phyloP scores from a whole-genome alignment of 2,888 invertebrate species.

The Lampropteryx suffumata region DNA sequence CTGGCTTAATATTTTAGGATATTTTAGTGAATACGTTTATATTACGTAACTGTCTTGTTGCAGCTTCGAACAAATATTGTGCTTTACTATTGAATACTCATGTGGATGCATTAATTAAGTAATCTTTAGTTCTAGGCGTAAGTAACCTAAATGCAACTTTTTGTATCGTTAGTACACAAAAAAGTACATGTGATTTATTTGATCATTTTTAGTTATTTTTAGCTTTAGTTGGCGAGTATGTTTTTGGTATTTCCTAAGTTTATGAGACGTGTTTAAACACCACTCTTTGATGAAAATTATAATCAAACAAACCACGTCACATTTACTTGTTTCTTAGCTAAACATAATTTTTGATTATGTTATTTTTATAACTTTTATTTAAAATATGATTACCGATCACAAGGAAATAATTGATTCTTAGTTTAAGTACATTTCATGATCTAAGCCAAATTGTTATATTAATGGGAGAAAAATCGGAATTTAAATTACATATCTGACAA shows the following conservation, averaged over 20 bases:
- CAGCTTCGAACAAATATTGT: conserved; percentile 80
- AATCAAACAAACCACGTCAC: conserved; percentile 37
- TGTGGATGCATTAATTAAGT: conserved; percentile 74
- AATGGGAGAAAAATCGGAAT: conserved; percentile 81
- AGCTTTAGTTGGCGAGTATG: conserved; percentile 45
- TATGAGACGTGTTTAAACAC: conserved; percentile 48
- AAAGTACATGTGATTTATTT: conserved; percentile 79
- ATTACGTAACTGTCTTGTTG: conserved; percentile 69
- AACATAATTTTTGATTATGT: conserved; percentile 51
- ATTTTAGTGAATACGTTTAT: conserved; percentile 47
- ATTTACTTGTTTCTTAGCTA: conserved; percentile 37
- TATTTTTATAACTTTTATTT: conserved; percentile 36
- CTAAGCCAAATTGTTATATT: conserved; percentile 76
- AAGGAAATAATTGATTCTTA: conserved; percentile 52
- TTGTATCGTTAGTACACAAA: conserved; percentile 75
- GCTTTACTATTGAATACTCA: conserved; percentile 83
- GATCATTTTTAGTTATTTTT: conserved; percentile 63
- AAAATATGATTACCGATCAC: conserved; percentile 36
- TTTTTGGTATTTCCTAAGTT: conserved; percentile 38
- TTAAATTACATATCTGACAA: conserved; percentile 83
- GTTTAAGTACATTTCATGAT: conserved; percentile 67
- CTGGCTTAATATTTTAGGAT: conserved; percentile 71
- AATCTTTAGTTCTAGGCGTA: conserved; percentile 31
- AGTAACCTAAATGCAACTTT: conserved; percentile 61
- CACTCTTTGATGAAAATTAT: conserved; percentile 1